Percentiles rank a stretch among this genome's conserved stretches.
Evolutionary conservation across 2,797 vertebrate genomes (phyloP).

Genomic region (Sebastes minor): DNA sequence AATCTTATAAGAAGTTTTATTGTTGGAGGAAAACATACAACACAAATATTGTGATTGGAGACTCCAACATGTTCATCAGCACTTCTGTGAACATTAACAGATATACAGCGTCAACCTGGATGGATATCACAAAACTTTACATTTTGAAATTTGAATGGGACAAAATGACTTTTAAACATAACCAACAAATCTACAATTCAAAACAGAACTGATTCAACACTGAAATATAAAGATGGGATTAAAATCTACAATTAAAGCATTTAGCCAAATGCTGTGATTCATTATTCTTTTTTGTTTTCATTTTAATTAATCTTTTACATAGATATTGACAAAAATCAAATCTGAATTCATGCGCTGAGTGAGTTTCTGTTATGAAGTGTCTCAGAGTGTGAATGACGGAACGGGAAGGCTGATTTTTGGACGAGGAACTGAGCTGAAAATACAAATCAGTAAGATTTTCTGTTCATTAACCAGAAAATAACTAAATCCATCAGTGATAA

Average conservation of each 20-base stretch:
- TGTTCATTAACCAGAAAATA: background rate
- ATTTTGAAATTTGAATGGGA: no score
- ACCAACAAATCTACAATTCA: background rate
- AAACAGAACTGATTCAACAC: no score
- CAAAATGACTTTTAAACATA: background rate
- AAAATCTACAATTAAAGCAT: no score
- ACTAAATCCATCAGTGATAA: background rate
- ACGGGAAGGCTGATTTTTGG: background rate
- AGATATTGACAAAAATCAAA: no score
- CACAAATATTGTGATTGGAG: background rate
- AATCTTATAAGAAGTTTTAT: background rate
- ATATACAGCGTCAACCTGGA: background rate
- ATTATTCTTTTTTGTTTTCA: no score
- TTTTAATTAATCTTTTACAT: no score
- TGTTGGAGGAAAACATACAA: background rate
- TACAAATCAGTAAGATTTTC: background rate
- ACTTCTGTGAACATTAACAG: background rate
- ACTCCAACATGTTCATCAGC: background rate
- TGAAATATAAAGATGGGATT: no score
- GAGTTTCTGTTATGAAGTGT: fast-evolving
- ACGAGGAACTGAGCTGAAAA: background rate
- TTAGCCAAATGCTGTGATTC: no score
- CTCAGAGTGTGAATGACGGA: conserved; percentile 7
- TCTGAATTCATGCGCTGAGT: background rate
- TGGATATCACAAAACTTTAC: background rate